Percentiles rank a stretch among this genome's conserved stretches.
phyloP scores from a whole-genome alignment of 2,888 invertebrate species.

The Macaria notata region DNA sequence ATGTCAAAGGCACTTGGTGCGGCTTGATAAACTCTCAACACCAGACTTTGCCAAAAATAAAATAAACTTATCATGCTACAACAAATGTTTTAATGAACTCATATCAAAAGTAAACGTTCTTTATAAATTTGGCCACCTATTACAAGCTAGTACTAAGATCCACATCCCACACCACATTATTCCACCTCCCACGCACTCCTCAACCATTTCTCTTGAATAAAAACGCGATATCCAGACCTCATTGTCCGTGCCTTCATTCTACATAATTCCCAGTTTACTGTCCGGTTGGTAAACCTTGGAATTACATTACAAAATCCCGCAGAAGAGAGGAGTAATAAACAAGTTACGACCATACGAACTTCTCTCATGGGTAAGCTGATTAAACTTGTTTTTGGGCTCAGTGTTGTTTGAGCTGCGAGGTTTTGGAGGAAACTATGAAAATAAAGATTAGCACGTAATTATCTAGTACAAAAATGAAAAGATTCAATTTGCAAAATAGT shows the following conservation, averaged over 20 bases:
- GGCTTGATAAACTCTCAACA: too few relatives aligned
- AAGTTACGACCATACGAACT: slow-evolving; percentile 21
- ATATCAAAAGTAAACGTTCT: not conserved
- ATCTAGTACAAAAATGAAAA: not conserved
- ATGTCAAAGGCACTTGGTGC: too few relatives aligned
- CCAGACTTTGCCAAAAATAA: too few relatives aligned
- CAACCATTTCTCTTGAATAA: slow-evolving; percentile 19
- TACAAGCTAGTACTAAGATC: not conserved
- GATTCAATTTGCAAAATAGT: too few relatives aligned
- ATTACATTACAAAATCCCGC: slow-evolving; percentile 27
- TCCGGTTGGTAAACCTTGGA: slow-evolving; percentile 21
- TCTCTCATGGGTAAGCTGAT: slow-evolving; percentile 19
- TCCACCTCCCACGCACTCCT: slow-evolving; percentile 1
- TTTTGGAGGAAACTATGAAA: not conserved
- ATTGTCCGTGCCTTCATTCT: slow-evolving; percentile 23
- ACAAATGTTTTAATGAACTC: too few relatives aligned
- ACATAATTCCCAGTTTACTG: slow-evolving; percentile 27
- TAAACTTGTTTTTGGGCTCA: slow-evolving; percentile 18
- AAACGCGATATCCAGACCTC: slow-evolving; percentile 23
- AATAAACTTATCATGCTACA: too few relatives aligned
- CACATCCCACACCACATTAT: not conserved
- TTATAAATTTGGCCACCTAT: too few relatives aligned
- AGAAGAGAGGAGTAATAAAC: slow-evolving; percentile 24
- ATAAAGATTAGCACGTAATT: not conserved
- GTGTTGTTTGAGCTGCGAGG: not conserved